A percentile compares a stretch with the other conserved stretches of the same genome.
These are phyloP conservation scores for Solea solea DNA, from an alignment of 2,113 vertebrate genomes.

Conservation along the genomic window DNA sequence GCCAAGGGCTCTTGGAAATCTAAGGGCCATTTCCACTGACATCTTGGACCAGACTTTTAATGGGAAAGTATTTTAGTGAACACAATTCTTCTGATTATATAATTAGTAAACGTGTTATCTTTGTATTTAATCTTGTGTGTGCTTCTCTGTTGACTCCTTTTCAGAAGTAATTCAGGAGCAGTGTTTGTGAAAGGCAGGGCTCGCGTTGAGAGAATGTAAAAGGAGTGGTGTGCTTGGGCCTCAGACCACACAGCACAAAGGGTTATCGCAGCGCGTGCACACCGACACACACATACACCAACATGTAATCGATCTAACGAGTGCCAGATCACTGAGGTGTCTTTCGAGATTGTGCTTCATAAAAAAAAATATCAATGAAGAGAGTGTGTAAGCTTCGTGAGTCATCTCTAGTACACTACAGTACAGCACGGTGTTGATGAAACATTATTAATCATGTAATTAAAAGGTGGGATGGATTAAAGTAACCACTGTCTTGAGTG, in stretches of 20 bases:
- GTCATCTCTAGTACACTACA: neutral
- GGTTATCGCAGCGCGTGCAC: too few relatives aligned
- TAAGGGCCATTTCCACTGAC: too few relatives aligned
- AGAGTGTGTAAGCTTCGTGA: neutral
- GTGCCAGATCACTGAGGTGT: constrained; percentile 1
- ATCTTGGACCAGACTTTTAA: too few relatives aligned
- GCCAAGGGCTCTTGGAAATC: too few relatives aligned
- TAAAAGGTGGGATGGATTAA: neutral
- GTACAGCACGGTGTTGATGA: neutral
- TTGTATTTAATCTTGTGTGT: neutral
- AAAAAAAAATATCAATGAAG: neutral
- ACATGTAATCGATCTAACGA: neutral
- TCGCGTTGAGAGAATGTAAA: constrained; percentile 60
- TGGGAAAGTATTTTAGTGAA: neutral
- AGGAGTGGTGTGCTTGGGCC: constrained; percentile 58
- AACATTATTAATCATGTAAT: neutral
- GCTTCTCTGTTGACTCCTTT: constrained; percentile 14
- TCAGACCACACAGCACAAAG: constrained; percentile 4
- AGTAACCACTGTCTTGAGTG: constrained; percentile 9
- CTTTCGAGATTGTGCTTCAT: neutral
- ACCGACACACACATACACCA: too few relatives aligned
- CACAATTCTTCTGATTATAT: neutral
- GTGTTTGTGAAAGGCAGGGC: constrained; percentile 77
- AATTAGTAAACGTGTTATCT: neutral
- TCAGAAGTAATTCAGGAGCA: constrained; percentile 46